Evolutionary conservation across 64 coral and sea anemone genomes (phyloP).

Genomic region (Pachyseris speciosa): DNA sequence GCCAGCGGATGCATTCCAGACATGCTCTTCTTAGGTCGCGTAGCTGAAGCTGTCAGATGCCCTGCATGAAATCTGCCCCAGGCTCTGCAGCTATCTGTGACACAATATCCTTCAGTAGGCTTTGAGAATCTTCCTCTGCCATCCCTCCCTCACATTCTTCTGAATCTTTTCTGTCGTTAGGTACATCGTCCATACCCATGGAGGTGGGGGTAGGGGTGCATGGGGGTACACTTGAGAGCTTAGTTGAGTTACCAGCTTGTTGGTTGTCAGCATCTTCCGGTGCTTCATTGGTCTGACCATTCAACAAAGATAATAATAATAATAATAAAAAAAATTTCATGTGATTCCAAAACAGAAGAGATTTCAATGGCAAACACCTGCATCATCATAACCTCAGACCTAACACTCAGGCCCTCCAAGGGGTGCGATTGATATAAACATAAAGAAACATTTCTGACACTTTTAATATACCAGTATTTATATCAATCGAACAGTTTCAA

Average conservation of each 20-base stretch:
- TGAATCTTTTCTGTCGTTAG: background rate
- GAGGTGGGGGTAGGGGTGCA: background rate
- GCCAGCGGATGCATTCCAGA: constrained; percentile 51
- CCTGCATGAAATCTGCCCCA: background rate
- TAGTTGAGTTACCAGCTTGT: background rate
- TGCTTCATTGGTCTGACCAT: background rate
- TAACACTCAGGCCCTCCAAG: too few relatives aligned
- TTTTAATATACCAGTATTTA: too few relatives aligned
- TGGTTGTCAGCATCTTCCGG: background rate
- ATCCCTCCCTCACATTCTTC: background rate
- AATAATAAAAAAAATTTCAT: background rate
- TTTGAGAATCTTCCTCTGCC: background rate
- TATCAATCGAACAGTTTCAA: too few relatives aligned
- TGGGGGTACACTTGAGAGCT: background rate
- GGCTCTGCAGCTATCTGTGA: constrained; percentile 49
- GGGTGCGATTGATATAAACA: too few relatives aligned
- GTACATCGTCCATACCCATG: background rate
- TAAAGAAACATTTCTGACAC: too few relatives aligned
- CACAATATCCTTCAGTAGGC: constrained; percentile 36
- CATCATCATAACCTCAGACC: too few relatives aligned
- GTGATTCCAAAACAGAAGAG: background rate
- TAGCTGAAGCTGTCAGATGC: constrained; percentile 71
- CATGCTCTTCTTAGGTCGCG: constrained; percentile 69
- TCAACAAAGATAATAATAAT: background rate
- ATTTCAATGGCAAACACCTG: background rate